Base-by-base conservation (phyloP, 2,113 vertebrate genomes). In the Peromyscus polionotus region DNA sequence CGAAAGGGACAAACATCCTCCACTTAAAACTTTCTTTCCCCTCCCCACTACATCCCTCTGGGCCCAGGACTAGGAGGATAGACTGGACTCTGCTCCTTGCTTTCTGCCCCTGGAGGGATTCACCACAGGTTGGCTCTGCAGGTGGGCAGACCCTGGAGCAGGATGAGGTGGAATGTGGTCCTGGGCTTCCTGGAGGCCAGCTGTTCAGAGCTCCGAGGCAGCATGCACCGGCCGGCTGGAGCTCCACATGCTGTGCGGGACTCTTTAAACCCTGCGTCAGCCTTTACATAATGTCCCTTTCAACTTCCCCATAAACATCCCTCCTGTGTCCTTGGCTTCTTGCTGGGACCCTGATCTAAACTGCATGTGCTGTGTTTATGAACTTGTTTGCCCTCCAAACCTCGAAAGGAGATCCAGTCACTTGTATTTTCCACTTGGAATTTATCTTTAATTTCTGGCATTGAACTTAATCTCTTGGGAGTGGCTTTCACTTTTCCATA, bases 241-340 rank as follows among this genome's bases (percentile, higher is more conserved):
- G 0, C 63, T 5, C 3, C 8, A 4, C 7, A 0, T n/a, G 8
- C 31, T 26, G 5, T 17, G 0, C 9, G 3, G 28, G 36, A 13
- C 57, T 83, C 86, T 85, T 45, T 39, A 80, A 24, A 45, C 12
- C 31, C 17, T 33, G 45, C 63, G 13, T 5, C 3, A 28, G 39
- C 28, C 33, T 68, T 76, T 7, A n/a, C 20, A 19, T 7, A 31
- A 31, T 2, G 26, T n/a, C 76, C 17, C 17, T 39, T 57, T 22
- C 12, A 48, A 86, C 31, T 39, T 26, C n/a, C 7, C 51, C 70
- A 57, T 57, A 73, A 73, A 57, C 48, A n/a, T 59, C 51, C 68
- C 51, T 75, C 51, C 68, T 7, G 5, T 11, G 28, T 2, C 0
- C 24, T 83, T 61, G 31, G 8, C 5, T 67, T 57, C 68, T 65